A percentile compares a stretch with the other conserved stretches of the same genome.
Evolutionary conservation across 2,113 vertebrate species (phyloP).

Genomic region (Channa argus): DNA sequence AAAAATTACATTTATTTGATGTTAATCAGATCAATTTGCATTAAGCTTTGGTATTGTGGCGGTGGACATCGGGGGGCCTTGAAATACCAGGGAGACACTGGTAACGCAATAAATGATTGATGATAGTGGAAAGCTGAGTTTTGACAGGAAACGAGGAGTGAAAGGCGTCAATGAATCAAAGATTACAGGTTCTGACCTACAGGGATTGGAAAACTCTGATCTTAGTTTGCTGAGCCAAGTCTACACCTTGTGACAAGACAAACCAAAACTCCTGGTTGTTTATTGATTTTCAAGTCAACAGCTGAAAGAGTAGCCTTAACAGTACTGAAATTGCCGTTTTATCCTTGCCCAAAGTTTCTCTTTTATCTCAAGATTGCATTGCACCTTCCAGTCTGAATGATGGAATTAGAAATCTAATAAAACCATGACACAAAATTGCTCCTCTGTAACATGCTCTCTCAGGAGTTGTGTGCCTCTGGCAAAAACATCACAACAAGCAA

Average conservation of each 20-base stretch:
- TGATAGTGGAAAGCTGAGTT: constrained; percentile 55
- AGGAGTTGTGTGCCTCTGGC: constrained; percentile 41
- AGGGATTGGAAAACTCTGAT: constrained; percentile 28
- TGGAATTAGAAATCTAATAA: constrained; percentile 64
- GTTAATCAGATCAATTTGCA: constrained; percentile 31
- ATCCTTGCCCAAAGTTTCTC: constrained; percentile 23
- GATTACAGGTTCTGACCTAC: constrained; percentile 52
- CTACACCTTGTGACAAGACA: constrained; percentile 35
- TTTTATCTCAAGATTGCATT: constrained; percentile 35
- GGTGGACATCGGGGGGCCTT: constrained; percentile 13
- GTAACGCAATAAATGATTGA: constrained; percentile 65
- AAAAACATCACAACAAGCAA: constrained; percentile 52
- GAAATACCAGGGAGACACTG: constrained; percentile 21
- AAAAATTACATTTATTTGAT: constrained; percentile 37
- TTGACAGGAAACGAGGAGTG: constrained; percentile 51
- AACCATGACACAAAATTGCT: constrained; percentile 53
- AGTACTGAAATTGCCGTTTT: constrained; percentile 30
- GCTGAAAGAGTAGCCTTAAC: constrained; percentile 42
- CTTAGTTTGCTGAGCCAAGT: constrained; percentile 21
- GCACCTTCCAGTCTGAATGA: constrained; percentile 46
- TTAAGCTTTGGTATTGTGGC: constrained; percentile 21
- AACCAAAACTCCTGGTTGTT: constrained; percentile 33
- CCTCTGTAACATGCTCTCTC: constrained; percentile 43
- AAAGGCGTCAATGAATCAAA: constrained; percentile 60
- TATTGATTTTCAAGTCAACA: constrained; percentile 66